Percentiles rank a stretch among this genome's conserved stretches.
phyloP scores from a whole-genome alignment of 2,113 vertebrate species.

The Petaurus breviceps region DNA sequence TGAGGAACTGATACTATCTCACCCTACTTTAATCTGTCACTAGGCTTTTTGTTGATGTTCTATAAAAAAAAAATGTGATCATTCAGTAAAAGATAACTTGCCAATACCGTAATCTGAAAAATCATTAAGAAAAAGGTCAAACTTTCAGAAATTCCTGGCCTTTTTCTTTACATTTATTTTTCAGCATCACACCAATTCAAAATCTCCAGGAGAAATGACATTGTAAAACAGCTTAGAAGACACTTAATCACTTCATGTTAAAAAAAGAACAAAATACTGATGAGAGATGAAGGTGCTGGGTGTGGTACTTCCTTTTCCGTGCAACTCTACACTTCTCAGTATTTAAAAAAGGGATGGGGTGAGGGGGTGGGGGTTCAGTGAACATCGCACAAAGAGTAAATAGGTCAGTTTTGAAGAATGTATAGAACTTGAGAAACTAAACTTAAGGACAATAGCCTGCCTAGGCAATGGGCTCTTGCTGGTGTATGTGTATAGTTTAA shows the following conservation, averaged over 20 bases:
- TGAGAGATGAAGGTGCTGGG: not conserved
- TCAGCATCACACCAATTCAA: not conserved
- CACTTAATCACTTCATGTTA: not conserved
- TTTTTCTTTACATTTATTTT: not conserved
- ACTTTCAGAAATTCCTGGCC: not conserved
- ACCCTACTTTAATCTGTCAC: not conserved
- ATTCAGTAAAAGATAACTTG: not conserved
- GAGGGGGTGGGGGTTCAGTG: not conserved
- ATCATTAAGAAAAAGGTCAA: not conserved
- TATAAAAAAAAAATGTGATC: not conserved
- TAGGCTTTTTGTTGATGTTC: not conserved
- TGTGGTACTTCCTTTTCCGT: not conserved
- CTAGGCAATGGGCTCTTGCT: not conserved
- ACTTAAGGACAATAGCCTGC: not conserved
- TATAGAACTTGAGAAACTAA: not conserved
- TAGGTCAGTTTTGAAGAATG: not conserved
- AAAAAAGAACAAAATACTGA: not conserved
- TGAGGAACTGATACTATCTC: not conserved
- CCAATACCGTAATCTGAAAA: not conserved
- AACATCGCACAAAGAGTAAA: not conserved
- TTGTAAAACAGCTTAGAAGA: not conserved
- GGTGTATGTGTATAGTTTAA: not conserved
- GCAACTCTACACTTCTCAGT: not conserved
- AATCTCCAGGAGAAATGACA: not conserved
- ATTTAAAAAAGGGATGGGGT: no score